Percentiles rank a stretch among this genome's conserved stretches.
Conservation (phyloP, 2,888 invertebrate species). For the Heteropelma amictum region DNA sequence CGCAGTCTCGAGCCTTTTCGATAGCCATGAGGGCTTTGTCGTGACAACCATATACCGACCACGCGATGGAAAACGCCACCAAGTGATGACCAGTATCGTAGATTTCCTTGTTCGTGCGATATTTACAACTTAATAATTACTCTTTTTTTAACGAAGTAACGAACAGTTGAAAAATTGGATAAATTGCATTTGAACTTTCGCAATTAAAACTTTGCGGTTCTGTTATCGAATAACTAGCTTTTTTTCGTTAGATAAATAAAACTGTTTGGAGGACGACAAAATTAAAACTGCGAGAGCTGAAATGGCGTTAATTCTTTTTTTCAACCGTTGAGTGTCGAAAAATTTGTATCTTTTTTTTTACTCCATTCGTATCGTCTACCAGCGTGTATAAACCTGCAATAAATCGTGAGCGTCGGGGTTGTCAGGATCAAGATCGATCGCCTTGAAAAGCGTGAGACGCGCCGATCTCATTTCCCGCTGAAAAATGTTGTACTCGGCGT, state of each 20-base stretch:
- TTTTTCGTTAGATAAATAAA: too few species aligned
- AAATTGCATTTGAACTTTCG: too few species aligned
- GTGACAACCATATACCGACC: constrained; percentile 63
- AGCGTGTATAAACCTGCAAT: constrained; percentile 57
- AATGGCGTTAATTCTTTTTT: too few species aligned
- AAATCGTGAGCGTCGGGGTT: constrained; percentile 57
- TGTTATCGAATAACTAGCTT: too few species aligned
- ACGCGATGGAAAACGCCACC: constrained; percentile 56
- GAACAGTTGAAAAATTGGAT: neutral
- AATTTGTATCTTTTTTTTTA: too few species aligned
- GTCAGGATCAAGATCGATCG: constrained; percentile 53
- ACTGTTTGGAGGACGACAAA: too few species aligned
- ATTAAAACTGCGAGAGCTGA: too few species aligned
- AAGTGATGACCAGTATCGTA: constrained; percentile 58
- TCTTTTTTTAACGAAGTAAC: too few species aligned
- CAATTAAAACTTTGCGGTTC: too few species aligned
- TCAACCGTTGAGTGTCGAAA: too few species aligned
- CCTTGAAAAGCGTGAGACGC: constrained; percentile 60
- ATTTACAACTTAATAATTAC: too few species aligned
- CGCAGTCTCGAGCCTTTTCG: constrained; percentile 62
- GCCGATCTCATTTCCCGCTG: constrained; percentile 56
- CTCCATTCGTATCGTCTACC: too few species aligned
- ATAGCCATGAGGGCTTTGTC: constrained; percentile 62
- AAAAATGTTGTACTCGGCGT: constrained; percentile 63
- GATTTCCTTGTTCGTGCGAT: constrained; percentile 48